Conservation (phyloP, 2,113 vertebrate species). For the Vanacampus margaritifer region DNA sequence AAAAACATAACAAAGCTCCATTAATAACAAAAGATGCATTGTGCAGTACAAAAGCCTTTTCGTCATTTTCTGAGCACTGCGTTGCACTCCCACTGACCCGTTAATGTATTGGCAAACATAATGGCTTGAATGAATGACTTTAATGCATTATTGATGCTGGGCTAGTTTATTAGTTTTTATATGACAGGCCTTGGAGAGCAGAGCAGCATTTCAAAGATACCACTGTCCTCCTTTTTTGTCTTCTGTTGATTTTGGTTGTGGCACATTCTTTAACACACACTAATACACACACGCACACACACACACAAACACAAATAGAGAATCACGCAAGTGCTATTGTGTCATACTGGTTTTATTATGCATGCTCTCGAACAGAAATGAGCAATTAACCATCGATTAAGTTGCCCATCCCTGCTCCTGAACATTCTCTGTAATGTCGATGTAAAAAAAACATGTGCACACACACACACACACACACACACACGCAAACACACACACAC, state of each 20-base stretch:
- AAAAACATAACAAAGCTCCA: not conserved
- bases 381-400: no score
- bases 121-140: conserved; percentile 56
- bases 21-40: conserved; percentile 35
- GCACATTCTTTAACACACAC: no score
- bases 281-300: conserved; percentile 34
- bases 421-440: not conserved
- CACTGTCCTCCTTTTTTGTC: conserved; percentile 47
- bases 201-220: conserved; percentile 49
- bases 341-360: not conserved
- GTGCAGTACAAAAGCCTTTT: conserved; percentile 28
- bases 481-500: conserved; percentile 7
- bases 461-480: conserved; percentile 9
- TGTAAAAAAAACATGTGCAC: not conserved
- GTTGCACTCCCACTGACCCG: conserved; percentile 34
- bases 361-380: not conserved
- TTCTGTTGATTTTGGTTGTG: conserved; percentile 51
- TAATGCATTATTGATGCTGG: conserved; percentile 64
- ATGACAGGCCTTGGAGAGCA: conserved; percentile 50
- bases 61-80: conserved; percentile 18
- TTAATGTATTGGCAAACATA: conserved; percentile 49
- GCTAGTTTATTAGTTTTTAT: conserved; percentile 57
- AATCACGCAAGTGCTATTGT: not conserved
- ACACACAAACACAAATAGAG: not conserved
- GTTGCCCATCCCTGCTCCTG: not conserved